Evolutionary conservation across 2,113 vertebrate species (phyloP).

Genomic region (Ciconia boyciana): DNA sequence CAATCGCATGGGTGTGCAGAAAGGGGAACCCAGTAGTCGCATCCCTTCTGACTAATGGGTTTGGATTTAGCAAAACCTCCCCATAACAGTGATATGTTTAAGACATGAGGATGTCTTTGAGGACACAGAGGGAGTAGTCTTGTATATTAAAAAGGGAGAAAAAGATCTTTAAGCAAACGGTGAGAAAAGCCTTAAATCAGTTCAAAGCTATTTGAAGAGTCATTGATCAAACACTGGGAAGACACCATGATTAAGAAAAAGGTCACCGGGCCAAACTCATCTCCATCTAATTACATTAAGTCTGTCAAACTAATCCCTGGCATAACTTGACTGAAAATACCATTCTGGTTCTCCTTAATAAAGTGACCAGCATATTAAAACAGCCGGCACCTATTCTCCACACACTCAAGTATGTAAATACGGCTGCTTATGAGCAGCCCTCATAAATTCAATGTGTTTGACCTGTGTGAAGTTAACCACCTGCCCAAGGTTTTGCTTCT

Average conservation of each 20-base stretch:
- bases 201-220: not conserved
- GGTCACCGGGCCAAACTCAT: not conserved
- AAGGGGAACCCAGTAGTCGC: not conserved
- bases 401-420: not conserved
- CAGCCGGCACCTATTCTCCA: not conserved
- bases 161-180: not conserved
- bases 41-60: not conserved
- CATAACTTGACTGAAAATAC: not conserved
- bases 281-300: not conserved
- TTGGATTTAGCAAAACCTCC: not conserved
- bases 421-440: not conserved
- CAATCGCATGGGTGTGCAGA: accelerated
- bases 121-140: not conserved
- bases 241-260: not conserved
- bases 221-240: not conserved
- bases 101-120: not conserved
- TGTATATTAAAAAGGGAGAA: not conserved
- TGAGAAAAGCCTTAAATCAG: not conserved
- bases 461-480: not conserved
- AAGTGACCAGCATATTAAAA: not conserved
- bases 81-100: not conserved
- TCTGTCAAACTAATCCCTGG: not conserved
- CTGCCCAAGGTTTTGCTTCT: not conserved
- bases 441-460: not conserved
- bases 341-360: not conserved